These are phyloP conservation scores for Eulithis prunata DNA, from an alignment of 2,888 invertebrate species.

Conservation along the genomic window DNA sequence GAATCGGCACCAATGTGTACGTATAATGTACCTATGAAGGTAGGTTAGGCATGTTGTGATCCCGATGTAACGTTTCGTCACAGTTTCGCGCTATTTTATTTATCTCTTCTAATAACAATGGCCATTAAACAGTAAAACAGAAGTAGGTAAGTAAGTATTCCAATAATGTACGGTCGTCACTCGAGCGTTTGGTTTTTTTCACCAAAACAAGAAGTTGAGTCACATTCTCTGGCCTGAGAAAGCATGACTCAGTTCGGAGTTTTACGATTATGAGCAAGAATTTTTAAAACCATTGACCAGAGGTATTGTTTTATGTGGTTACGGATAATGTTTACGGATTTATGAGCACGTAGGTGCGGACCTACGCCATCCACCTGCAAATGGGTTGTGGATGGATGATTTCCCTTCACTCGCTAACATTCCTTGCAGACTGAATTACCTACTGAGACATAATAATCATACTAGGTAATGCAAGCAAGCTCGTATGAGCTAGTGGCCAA, in stretches of 20 bases:
- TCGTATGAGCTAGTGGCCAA: no score
- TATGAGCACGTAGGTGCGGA: conserved; percentile 2
- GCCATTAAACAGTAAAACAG: conserved; percentile 9
- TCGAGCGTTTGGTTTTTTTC: conserved; percentile 44
- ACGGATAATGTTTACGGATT: background rate
- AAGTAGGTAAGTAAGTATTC: conserved; percentile 36
- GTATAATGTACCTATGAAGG: no score
- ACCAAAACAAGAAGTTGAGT: conserved; percentile 54
- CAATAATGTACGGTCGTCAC: conserved; percentile 47
- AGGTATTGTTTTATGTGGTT: conserved; percentile 11
- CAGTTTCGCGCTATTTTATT: background rate
- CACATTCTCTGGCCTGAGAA: conserved; percentile 44
- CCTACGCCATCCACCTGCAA: background rate
- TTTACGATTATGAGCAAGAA: conserved; percentile 25
- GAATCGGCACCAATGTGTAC: no score
- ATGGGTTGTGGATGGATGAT: background rate
- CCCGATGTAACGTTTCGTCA: background rate
- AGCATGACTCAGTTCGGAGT: conserved; percentile 51
- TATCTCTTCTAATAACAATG: conserved; percentile 32
- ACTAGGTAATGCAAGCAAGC: no score
- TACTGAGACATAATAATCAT: no score
- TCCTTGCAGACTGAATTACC: no score
- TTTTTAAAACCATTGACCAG: conserved; percentile 20
- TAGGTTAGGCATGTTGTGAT: background rate
- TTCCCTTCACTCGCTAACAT: background rate